Conservation (phyloP, 2,888 invertebrate genomes). For the Odontothrips loti region DNA sequence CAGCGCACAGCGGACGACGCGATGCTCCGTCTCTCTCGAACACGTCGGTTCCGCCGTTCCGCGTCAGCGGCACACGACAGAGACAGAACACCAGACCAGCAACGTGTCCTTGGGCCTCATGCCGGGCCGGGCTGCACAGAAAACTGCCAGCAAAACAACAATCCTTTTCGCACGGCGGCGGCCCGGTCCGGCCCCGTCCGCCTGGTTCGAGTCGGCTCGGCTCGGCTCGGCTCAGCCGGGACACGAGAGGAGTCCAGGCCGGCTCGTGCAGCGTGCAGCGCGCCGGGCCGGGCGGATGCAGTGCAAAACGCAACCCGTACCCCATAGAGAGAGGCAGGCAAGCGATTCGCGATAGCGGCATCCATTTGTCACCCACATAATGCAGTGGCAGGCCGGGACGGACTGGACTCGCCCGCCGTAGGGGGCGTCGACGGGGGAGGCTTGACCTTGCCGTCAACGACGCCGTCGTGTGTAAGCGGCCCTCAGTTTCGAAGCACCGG, state of each 20-base stretch:
- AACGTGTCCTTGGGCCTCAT: too few species aligned
- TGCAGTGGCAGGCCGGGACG: not conserved
- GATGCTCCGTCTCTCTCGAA: too few species aligned
- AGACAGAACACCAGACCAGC: too few species aligned
- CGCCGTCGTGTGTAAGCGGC: too few species aligned
- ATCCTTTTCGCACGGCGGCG: too few species aligned
- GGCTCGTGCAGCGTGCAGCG: not conserved
- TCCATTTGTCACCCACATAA: not conserved
- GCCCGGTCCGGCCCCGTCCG: too few species aligned
- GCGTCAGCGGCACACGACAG: too few species aligned
- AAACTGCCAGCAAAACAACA: too few species aligned
- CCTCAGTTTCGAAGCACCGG: not conserved
- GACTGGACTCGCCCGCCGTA: not conserved
- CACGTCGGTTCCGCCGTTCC: too few species aligned
- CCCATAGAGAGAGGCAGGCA: not conserved
- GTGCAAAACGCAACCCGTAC: not conserved
- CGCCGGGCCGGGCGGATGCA: not conserved
- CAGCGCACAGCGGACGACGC: too few species aligned
- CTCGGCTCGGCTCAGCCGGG: slow-evolving; percentile 32
- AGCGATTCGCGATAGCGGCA: not conserved
- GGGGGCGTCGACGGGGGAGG: not conserved
- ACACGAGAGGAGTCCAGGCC: not conserved
- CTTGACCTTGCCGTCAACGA: not conserved
- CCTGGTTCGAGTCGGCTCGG: slow-evolving; percentile 32
- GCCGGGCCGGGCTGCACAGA: not conserved